Base-by-base conservation (phyloP, 1,140 invertebrate genomes). In the Schlechtendalia chinensis region DNA sequence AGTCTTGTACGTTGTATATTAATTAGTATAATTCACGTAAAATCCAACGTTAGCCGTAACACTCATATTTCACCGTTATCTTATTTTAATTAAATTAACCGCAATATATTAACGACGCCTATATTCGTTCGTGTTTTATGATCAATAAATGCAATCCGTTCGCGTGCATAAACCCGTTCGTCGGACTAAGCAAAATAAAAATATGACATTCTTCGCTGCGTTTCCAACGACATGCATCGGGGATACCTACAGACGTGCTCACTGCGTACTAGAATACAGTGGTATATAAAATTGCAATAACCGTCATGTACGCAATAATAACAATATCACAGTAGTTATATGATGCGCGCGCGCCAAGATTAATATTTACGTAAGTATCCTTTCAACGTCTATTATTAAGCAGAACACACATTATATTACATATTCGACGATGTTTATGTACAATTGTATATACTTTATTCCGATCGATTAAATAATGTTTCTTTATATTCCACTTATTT, bases 311-410 rank as follows among this genome's bases (percentile, higher is more conserved):
- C 22, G 19, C 65, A 47, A 69, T 69, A 12, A 39, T 39, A 39
- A 50, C 45, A 67, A 39, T 67, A 67, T 67, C n/a, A n/a, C n/a
- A n/a, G n/a, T 67, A 22, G 65, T 69, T 69, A 22, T 69, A 22
- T 69, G 22, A n/a, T 17, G 22, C 14, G 24, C 22, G 24, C n/a
- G 17, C 39, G 47, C 39, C 16, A 69, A 69, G 39, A 69, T 69
- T 69, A 69, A 69, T 69, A 69, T 67, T 67, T 67, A 67, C 12
- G 19, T 5, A 39, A n/a, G 32, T 12, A 14, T 67, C 19, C 39
- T 45, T 67, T 67, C 63, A n/a, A n/a, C 8, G 11, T n/a, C 63
- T 10, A 39, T 67, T 67, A 39, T 39, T n/a, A 65, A 65, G 10
- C n/a, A 65, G 27, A 65, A 65, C 39, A 32, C 32, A 39, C 29